Base-by-base conservation (phyloP, 2,888 invertebrate genomes). In the Eurytoma adleriae region DNA sequence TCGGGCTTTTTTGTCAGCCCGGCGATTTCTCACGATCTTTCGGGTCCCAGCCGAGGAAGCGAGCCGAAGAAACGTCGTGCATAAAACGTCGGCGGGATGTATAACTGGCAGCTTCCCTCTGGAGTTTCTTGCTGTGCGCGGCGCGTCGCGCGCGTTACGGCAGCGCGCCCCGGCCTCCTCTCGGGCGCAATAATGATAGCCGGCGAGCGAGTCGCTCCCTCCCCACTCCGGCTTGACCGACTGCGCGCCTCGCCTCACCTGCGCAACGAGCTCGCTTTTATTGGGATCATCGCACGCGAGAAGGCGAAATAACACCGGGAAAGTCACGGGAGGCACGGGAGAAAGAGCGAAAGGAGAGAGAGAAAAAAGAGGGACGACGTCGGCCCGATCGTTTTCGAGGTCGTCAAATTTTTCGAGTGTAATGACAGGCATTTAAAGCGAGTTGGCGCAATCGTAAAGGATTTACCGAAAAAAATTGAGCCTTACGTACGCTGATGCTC, bases 291-390 rank as follows among this genome's bases (percentile, higher is more conserved):
- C 70, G 83, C 78, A 72, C 77, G 80, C 66, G 78, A 77, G 83
- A 24, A 81, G 80, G 82, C 84, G 78, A 85, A 86, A 86, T 86
- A 85, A 86, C 87, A 83, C 83, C 85, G 87, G 84, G 86, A 85
- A 87, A 88, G 88, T 88, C 87, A 86, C 87, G 88, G 87, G 83
- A 79, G 69, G 52, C 18, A 24, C 18, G 57, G 50, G 18, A 56
- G 69, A 66, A 18, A 67, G 30, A 27, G 18, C 54, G 57, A 57
- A 68, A 30, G 54, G n/a, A 30, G 54, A 62, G 76, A 24, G 77
- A 62, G 48, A 61, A 16, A 16, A 40, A 50, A 20, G 14, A 24
- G 67, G 52, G 67, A 10, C 52, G 12, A 20, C 20, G 30, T 40
- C 27, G 40, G n/a, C n/a, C 4, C 13, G 16, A 27, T 71, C 62